Evolutionary conservation across 2,113 vertebrate species (phyloP), one percentile per base, ranked within the genome.

Genomic region (Tachysurus vachellii): DNA sequence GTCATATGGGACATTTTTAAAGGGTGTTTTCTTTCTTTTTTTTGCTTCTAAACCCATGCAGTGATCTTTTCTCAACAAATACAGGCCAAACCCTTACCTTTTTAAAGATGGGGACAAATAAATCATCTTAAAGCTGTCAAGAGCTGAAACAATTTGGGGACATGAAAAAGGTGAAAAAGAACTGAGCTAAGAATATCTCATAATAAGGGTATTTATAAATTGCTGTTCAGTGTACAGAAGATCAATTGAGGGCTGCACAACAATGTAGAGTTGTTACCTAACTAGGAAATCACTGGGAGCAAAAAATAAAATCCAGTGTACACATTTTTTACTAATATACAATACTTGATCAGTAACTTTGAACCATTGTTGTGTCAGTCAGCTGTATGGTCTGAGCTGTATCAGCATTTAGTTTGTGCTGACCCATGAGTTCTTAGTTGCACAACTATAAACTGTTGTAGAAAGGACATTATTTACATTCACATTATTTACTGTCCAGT

Each of bases 1-100:
- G 85, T 91, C 90, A 89, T 92, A 92, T 93, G 92, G 89, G 16
- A 26, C 68, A 84, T 44, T 42, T 71, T 73, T 19, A 19, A 73
- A 0, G 36, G 11, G 5, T 7, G 17, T 8, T 76, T 53, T 86
- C 76, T 36, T 36, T 36, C 36, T 36, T 75, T 36, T 86, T 81
- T 44, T 19, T 79, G 86, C 84, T 81, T 89, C 86, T 87, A 80
- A 92, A 89, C 57, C 84, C 84, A 80, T 89, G 87, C 85, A 86
- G 86, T 54, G 26, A 21, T 50, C 42, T 50, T 75, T 50, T 26
- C 44, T 50, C 17, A 64, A 80, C 85, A 80, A 87, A 85, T 89
- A 85, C 64, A 89, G 85, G 89, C 88, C 88, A 91, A 85, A 91
- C 44, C 66, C 83, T 76, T 89, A 75, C 50, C 85, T 31, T 87